Percentiles rank a stretch among this genome's conserved stretches.
Evolutionary conservation across 2,797 vertebrate species (phyloP).

Genomic region (Acrossocheilus wenchowensis): DNA sequence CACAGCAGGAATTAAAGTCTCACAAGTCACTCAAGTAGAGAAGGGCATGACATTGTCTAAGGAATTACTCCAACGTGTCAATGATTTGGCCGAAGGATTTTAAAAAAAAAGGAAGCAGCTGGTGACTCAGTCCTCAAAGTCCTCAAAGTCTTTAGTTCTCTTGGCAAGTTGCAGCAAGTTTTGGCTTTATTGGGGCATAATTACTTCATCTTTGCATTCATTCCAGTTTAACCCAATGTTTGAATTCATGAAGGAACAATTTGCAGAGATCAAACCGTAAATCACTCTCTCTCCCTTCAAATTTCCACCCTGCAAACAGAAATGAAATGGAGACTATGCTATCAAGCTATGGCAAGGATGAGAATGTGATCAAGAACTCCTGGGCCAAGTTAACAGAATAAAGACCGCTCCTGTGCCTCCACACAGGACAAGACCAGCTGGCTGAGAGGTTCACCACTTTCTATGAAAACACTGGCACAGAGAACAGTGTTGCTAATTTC

Average conservation of each 20-base stretch:
- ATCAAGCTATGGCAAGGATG: slow-evolving; percentile 29
- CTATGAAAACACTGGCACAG: slow-evolving; percentile 13
- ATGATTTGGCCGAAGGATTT: background rate
- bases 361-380: slow-evolving; percentile 45
- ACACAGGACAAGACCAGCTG: background rate
- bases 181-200: background rate
- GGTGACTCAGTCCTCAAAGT: background rate
- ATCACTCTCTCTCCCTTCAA: background rate
- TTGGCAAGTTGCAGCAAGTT: slow-evolving; percentile 14
- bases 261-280: background rate
- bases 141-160: background rate
- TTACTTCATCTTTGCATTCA: background rate
- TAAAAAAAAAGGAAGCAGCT: background rate
- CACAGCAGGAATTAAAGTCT: background rate
- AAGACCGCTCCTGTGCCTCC: background rate
- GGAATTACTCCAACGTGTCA: background rate
- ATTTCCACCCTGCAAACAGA: slow-evolving; percentile 9
- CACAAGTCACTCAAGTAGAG: background rate
- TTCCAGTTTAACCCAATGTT: background rate
- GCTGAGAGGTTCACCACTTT: slow-evolving; percentile 35
- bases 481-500: slow-evolving; percentile 24
- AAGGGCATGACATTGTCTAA: background rate
- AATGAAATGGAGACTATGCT: slow-evolving; percentile 25
- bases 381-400: slow-evolving; percentile 32
- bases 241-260: background rate